A percentile compares a stretch with the other conserved stretches of the same genome.
phyloP scores from a whole-genome alignment of 2,113 vertebrate species.

The Pipra filicauda region DNA sequence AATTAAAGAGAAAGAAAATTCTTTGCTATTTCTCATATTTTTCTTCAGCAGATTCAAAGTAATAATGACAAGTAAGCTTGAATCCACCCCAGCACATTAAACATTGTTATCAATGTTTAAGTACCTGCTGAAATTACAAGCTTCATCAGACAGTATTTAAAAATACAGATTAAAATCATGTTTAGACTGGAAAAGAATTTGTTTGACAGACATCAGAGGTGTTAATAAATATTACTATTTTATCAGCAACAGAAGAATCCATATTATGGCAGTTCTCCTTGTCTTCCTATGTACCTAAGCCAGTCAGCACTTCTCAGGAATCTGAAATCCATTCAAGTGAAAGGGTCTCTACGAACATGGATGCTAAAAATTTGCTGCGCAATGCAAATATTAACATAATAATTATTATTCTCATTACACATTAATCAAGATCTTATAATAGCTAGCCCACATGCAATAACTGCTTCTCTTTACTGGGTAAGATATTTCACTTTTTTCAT shows the following conservation, averaged over 20 bases:
- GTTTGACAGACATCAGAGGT: constrained; percentile 8
- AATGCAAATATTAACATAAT: not conserved
- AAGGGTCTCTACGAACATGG: not conserved
- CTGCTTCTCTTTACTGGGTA: not conserved
- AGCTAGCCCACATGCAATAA: not conserved
- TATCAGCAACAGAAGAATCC: not conserved
- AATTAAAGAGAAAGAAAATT: not conserved
- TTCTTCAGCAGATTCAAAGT: not conserved
- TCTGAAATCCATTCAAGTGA: not conserved
- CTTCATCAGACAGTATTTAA: constrained; percentile 5
- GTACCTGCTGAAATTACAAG: not conserved
- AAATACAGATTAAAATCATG: constrained; percentile 26
- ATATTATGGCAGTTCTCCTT: not conserved
- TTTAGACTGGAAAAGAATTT: not conserved
- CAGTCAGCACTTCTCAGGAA: not conserved
- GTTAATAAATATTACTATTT: constrained; percentile 1
- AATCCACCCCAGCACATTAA: not conserved
- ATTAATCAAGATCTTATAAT: not conserved
- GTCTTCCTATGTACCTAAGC: not conserved
- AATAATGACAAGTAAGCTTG: not conserved
- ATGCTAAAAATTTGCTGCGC: not conserved
- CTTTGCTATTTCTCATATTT: not conserved
- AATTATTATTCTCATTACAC: not conserved
- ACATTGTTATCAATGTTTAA: not conserved
- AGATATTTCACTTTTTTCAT: not conserved